These are phyloP conservation scores for Tangara arthus DNA, from an alignment of 2,797 vertebrate genomes.

Conservation along the genomic window DNA sequence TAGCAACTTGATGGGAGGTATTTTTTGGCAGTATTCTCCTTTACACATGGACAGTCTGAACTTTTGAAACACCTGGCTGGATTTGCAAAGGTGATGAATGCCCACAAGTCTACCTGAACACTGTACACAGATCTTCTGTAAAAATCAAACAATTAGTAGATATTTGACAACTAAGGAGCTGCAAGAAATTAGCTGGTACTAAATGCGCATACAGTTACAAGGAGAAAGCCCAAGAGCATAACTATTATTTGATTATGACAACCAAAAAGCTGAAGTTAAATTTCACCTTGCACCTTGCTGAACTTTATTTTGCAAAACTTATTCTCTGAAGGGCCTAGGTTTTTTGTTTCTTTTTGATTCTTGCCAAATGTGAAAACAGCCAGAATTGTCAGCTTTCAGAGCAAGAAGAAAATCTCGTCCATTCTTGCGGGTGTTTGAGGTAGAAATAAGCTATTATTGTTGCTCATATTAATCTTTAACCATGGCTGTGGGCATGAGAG, in stretches of 20 bases:
- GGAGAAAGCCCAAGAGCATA: background rate
- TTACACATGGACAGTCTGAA: background rate
- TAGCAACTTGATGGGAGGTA: background rate
- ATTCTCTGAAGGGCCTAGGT: background rate
- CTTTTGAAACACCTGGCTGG: background rate
- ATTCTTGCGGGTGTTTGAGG: background rate
- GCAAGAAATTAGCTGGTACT: background rate
- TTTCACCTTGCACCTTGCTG: conserved; percentile 5
- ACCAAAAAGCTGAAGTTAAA: conserved; percentile 8
- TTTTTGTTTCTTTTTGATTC: background rate
- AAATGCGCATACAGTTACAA: background rate
- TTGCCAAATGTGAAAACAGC: background rate
- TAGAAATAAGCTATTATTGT: background rate
- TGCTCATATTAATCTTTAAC: background rate
- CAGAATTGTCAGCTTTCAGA: background rate
- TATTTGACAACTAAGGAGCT: background rate
- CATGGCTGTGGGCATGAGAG: background rate
- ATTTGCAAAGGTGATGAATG: background rate
- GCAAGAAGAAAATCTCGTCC: background rate
- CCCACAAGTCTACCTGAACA: background rate
- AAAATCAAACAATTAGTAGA: background rate
- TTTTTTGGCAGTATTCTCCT: background rate
- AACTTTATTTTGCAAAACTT: conserved; percentile 11
- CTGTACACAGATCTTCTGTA: background rate
- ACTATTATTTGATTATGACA: background rate